Percentiles rank a stretch among this genome's conserved stretches.
Evolutionary conservation across 2,113 vertebrate genomes (phyloP).

Genomic region (Tetraodon nigroviridis): DNA sequence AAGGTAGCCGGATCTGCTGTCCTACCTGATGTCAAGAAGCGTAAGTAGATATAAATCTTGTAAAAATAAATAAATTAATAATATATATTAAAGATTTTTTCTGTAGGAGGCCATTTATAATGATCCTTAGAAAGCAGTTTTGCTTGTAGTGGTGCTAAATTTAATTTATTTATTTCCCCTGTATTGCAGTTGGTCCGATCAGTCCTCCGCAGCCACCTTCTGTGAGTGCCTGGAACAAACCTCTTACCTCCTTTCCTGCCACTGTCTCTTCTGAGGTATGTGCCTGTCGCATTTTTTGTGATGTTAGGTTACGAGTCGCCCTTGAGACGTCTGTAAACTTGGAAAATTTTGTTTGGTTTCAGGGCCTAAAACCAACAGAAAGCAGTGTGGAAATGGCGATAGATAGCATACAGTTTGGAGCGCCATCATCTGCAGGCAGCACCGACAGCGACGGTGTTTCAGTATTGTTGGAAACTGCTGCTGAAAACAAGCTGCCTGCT

Average conservation of each 20-base stretch:
- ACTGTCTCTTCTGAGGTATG: slow-evolving; percentile 81
- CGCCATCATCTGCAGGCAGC: slow-evolving; percentile 89
- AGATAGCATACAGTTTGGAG: slow-evolving; percentile 95
- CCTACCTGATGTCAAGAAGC: slow-evolving; percentile 89
- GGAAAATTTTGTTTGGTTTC: not conserved
- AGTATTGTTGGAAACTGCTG: slow-evolving; percentile 78
- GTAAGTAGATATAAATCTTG: slow-evolving; percentile 73
- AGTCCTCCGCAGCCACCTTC: slow-evolving; percentile 94
- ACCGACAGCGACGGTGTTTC: slow-evolving; percentile 89
- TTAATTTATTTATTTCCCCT: not conserved
- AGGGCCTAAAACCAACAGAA: slow-evolving; percentile 84
- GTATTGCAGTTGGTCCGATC: slow-evolving; percentile 89
- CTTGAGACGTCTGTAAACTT: not conserved
- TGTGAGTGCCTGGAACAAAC: slow-evolving; percentile 99
- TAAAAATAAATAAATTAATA: too few species aligned
- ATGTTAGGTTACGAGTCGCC: not conserved
- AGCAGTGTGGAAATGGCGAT: slow-evolving; percentile 83
- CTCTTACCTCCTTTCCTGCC: slow-evolving; percentile 92
- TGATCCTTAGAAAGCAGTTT: not conserved
- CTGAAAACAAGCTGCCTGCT: slow-evolving; percentile 87
- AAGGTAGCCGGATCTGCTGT: slow-evolving; percentile 82
- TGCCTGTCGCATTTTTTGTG: not conserved
- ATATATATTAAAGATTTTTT: not conserved
- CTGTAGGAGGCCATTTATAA: not conserved
- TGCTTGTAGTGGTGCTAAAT: not conserved